Evolutionary conservation across 2,113 vertebrate species (phyloP), one percentile per base, ranked within the genome.

Genomic region (Chloebia gouldiae): DNA sequence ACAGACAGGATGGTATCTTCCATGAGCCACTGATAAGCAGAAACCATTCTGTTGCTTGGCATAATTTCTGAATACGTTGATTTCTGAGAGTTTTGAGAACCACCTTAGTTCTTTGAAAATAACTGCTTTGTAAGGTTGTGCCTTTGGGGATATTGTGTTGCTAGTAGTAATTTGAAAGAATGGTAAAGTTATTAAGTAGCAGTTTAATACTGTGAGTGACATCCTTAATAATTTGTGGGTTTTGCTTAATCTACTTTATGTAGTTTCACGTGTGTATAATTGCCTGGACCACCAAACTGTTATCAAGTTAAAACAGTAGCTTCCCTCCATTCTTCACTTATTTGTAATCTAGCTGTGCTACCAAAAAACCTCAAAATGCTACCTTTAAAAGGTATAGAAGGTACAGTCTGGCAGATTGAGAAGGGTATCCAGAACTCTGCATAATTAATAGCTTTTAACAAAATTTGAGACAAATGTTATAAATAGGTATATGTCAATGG

Each of bases 401-500:
- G 8, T 28, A 7, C 4, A 54, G 5, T 64, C 13, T 70, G 37
- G 51, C 30, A 70, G 15, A 66, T 59, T 22, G 45, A 16, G 71
- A 66, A 86, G 6, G 2, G 7, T 64, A 63, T 77, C 23, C 19
- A 65, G 39, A 71, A 51, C 14, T 78, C 20, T 63, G 30, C 23
- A 11, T 35, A 13, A 35, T 77, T 45, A 63, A 15, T 42, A 59
- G 18, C 5, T 86, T 63, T 66, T 11, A 42, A 44, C 6, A 78
- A 31, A 76, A 66, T 45, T 45, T 50, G 37, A 30, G 39, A 11
- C 72, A 44, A 66, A 22, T 47, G 7, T 40, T 78, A 15, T 35
- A 27, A 63, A 30, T 40, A 54, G 3, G 16, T 57, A 0, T 44
- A 4, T 56, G 15, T 47, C 7, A 11, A 0, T 59, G 30, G 21